These are phyloP conservation scores for Petrocephalus schoutedeni DNA, from an alignment of 2,797 vertebrate species.

Conservation along the genomic window DNA sequence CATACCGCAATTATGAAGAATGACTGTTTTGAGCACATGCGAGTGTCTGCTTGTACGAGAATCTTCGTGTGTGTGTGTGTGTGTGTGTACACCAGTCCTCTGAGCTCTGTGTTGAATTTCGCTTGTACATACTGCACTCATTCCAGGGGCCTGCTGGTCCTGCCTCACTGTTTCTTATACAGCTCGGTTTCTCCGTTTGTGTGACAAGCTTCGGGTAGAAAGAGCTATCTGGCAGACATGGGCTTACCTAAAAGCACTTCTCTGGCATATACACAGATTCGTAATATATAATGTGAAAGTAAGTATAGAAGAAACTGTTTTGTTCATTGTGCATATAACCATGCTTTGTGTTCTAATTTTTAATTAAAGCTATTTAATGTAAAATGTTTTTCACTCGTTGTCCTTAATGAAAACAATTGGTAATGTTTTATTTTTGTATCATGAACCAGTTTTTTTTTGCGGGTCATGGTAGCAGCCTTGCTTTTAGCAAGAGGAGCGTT, in stretches of 20 bases:
- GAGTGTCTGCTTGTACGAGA: neutral
- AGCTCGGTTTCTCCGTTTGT: neutral
- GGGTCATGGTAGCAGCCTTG: neutral
- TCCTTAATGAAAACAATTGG: neutral
- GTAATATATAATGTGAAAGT: constrained; percentile 18
- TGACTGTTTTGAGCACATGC: neutral
- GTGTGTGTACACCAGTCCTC: neutral
- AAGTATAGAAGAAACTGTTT: neutral
- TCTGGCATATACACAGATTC: neutral
- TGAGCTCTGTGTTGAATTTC: neutral
- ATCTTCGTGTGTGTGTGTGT: neutral
- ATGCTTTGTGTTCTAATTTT: constrained; percentile 1
- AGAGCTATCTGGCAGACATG: neutral
- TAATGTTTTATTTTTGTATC: neutral
- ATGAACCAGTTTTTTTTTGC: neutral
- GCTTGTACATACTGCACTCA: neutral
- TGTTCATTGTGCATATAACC: neutral
- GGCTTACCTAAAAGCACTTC: neutral
- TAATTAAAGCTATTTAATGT: constrained; percentile 21
- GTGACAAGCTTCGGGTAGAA: neutral
- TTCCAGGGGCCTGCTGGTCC: neutral
- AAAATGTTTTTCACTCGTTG: neutral
- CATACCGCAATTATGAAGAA: constrained; percentile 13
- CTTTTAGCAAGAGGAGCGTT: neutral
- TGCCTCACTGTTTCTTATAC: neutral